Evolutionary conservation across 2,888 invertebrate genomes (phyloP), one percentile per base, ranked within the genome.

Genomic region (Empis livida): DNA sequence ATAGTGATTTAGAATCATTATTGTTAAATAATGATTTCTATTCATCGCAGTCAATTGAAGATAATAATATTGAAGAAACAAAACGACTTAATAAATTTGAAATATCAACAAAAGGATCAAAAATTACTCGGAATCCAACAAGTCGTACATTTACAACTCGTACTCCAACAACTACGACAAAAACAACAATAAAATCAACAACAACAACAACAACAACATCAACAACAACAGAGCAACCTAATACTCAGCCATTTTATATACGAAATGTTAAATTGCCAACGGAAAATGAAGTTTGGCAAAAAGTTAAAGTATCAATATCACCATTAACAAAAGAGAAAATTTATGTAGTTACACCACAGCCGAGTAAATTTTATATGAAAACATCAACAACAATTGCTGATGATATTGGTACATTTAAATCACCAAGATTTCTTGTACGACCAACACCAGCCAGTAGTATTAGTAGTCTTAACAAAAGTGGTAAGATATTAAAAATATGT

Each of bases 321-420:
- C 80, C 85, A n/a, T 67, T 79, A 49, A 84, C 84, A 5, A 81
- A 82, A 58, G 88, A 89, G 68, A 84, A 83, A 61, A 77, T 88
- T 0, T 87, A 87, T 56, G 84, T 89, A 2, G 87, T 89, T 1
- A 89, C 89, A 5, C 86, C 89, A 1, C 80, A 82, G 59, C 76
- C 83, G 2, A 58, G 55, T n/a, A n/a, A n/a, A 44, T 51, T 52
- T 6, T 55, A 58, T 5, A 50, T 56, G 10, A 49, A 40, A 44
- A 49, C 51, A 14, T 54, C 50, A 40, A 48, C 39, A 5, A 9
- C 53, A 55, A 9, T 30, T 37, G 14, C 2, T n/a, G 59, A 58
- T 41, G 47, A 49, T 20, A 46, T 51, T 16, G 55, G 53, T 9
- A 43, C 48, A n/a, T 61, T 61, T 44, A 62, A 62, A 49, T 62